Percentiles rank a stretch among this genome's conserved stretches.
Evolutionary conservation across 1,140 invertebrate genomes (phyloP).

Genomic region (Antheraea pernyi): DNA sequence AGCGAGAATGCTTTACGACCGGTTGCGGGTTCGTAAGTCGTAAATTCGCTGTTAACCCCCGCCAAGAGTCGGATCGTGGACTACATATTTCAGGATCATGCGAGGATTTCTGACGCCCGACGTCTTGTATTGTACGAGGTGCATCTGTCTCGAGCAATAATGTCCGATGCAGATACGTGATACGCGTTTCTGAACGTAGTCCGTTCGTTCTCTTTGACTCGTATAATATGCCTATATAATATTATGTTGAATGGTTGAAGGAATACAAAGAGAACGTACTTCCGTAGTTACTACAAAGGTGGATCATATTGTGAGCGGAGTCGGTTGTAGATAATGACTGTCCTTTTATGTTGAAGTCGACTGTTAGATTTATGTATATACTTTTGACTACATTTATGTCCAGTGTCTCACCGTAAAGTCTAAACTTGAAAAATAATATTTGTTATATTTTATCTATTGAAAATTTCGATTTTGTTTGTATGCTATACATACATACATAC

Average conservation of each 20-base stretch:
- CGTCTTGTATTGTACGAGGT: conserved; percentile 22
- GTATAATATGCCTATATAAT: neutral
- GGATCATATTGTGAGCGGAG: neutral
- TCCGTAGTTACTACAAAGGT: conserved; percentile 6
- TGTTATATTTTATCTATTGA: too few relatives aligned
- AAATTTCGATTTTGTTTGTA: too few relatives aligned
- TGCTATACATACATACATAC: too few relatives aligned
- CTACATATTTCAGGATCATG: conserved; percentile 44
- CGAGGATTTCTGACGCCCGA: conserved; percentile 22
- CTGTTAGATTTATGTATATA: neutral
- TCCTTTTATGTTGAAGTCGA: neutral
- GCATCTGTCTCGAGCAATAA: conserved; percentile 19
- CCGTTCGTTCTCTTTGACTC: neutral
- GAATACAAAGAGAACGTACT: conserved; percentile 7
- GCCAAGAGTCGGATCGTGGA: conserved; percentile 19
- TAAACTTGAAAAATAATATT: too few relatives aligned
- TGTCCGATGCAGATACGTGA: conserved; percentile 24
- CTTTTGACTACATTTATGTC: too few relatives aligned
- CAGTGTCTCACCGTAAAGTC: too few relatives aligned
- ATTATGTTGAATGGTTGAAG: neutral
- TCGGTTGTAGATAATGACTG: neutral
- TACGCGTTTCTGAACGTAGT: conserved; percentile 7
- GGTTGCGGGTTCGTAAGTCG: conserved; percentile 28
- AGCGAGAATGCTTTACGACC: conserved; percentile 37
- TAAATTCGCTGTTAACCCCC: conserved; percentile 45